Percentiles rank a stretch among this genome's conserved stretches.
Evolutionary conservation across 2,113 vertebrate genomes (phyloP).

Genomic region (Calcarius ornatus): DNA sequence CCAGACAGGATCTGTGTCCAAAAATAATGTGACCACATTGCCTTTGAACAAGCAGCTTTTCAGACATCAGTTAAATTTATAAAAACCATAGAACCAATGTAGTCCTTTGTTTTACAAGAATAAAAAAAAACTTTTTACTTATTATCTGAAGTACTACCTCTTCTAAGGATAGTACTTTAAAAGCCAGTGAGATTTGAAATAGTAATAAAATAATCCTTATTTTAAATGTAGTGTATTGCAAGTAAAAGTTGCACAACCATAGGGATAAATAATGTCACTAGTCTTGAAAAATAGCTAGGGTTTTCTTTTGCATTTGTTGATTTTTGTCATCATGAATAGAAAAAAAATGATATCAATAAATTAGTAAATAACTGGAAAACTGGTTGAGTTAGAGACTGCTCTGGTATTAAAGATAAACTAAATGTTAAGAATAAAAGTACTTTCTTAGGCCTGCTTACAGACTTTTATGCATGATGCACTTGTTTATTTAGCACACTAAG

Average conservation of each 20-base stretch:
- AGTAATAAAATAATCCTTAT: not conserved
- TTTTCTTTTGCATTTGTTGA: not conserved
- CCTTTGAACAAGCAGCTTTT: not conserved
- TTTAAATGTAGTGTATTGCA: not conserved
- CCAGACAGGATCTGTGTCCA: not conserved
- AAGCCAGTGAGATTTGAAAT: not conserved
- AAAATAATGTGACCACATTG: not conserved
- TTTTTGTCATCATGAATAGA: not conserved
- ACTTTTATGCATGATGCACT: not conserved
- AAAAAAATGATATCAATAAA: not conserved
- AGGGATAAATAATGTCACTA: not conserved
- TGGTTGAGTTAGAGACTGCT: not conserved
- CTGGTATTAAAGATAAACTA: not conserved
- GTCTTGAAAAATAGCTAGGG: not conserved
- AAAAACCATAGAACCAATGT: not conserved
- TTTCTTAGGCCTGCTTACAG: not conserved
- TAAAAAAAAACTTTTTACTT: not conserved
- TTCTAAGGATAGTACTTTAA: not conserved
- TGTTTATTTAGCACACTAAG: not conserved
- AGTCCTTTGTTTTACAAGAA: not conserved
- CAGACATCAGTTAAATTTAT: not conserved
- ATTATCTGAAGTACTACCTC: not conserved
- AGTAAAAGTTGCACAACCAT: not conserved
- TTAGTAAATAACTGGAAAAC: not conserved
- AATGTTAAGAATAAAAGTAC: not conserved